Evolutionary conservation across 2,888 invertebrate genomes (phyloP), one percentile per base, ranked within the genome.

Genomic region (Heptascelio sp.): DNA sequence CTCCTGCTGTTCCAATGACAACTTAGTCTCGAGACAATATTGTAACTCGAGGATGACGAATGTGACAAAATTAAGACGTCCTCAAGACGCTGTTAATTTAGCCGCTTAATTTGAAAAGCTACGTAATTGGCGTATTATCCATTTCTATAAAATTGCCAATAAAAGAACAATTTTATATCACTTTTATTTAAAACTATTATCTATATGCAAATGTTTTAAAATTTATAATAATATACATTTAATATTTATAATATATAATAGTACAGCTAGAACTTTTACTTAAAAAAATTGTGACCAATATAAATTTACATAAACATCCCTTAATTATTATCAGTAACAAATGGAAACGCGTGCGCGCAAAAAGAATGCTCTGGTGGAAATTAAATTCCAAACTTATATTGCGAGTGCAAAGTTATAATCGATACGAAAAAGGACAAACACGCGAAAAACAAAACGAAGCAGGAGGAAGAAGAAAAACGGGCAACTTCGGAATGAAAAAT

Each of bases 281-380:
- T n/a, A n/a, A n/a, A n/a, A n/a, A n/a, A 75, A 81, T 81, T 81
- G 75, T 81, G 26, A 37, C 65, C 59, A 64, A 71, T 76, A 76
- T 49, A 81, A 81, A 81, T 81, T 76, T 76, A 71, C 81, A 80
- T 75, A 80, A 80, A 73, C 62, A 73, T 73, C 37, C 60, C 13
- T 46, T 70, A 55, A 73, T 73, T 65, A 76, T 68, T 51, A 68
- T 60, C 68, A 49, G 43, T 59, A 53, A n/a, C 53, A 53, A 53
- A 15, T 53, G 53, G 25, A 13, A 53, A 25, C 4, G 25, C 23
- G 25, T 15, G 25, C n/a, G 23, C 21, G 4, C 25, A 53, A 53
- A 53, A 25, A 25, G 53, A 25, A 53, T n/a, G n/a, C 53, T 15
- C n/a, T 57, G 40, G 17, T n/a, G 30, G 11, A 65, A 75, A 75